These are phyloP conservation scores for Heterohyrax brucei DNA, from an alignment of 2,797 vertebrate species.

Conservation along the genomic window DNA sequence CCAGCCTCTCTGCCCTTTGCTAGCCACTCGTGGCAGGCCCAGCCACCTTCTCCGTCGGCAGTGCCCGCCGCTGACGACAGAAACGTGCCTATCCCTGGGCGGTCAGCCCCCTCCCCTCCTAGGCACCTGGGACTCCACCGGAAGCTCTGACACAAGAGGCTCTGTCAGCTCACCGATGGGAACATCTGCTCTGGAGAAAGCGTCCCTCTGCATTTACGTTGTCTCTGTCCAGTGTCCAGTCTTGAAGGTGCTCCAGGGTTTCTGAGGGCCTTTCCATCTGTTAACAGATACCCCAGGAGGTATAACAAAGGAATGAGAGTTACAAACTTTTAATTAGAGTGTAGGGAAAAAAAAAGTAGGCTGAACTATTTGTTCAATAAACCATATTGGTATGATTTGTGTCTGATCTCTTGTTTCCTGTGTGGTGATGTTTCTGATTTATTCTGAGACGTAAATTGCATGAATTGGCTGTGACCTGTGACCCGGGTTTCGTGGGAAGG, in stretches of 20 bases:
- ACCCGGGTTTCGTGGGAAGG: neutral
- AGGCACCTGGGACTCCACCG: neutral
- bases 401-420: constrained; percentile 49
- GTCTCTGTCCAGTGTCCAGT: neutral
- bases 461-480: neutral
- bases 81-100: neutral
- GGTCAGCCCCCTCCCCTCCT: neutral
- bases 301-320: constrained; percentile 18
- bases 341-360: neutral
- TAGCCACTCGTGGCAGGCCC: neutral
- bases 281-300: neutral
- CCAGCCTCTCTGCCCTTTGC: neutral
- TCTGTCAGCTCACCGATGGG: neutral
- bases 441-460: neutral
- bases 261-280: neutral
- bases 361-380: constrained; percentile 53
- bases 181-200: neutral
- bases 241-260: neutral
- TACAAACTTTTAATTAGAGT: constrained; percentile 2
- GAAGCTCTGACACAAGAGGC: neutral
- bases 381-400: constrained; percentile 33
- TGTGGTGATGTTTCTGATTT: constrained; percentile 69
- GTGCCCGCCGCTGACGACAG: neutral
- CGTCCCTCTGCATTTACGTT: neutral
- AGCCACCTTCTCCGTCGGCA: rapidly evolving